Conservation (phyloP, 2,888 invertebrate genomes). For the Aphrophora alni region DNA sequence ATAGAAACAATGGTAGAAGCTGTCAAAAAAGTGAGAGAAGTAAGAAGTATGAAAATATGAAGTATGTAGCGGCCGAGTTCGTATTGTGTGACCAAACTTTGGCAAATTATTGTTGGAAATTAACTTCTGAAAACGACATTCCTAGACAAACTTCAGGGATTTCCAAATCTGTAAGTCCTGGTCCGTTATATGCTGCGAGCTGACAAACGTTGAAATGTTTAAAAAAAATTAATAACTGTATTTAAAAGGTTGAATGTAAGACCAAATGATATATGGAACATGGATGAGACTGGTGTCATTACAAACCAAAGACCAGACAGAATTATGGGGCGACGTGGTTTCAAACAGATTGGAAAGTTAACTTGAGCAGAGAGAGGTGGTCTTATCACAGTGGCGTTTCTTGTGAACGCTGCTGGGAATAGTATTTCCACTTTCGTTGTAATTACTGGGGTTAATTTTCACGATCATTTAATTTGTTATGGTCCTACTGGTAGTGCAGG, state of each 20-base stretch:
- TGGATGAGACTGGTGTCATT: slow-evolving; percentile 49
- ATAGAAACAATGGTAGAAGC: not conserved
- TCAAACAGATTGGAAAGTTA: slow-evolving; percentile 48
- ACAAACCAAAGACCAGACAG: slow-evolving; percentile 48
- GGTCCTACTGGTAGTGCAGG: slow-evolving; percentile 47
- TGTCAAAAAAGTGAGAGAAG: not conserved
- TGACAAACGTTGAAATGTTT: slow-evolving; percentile 26
- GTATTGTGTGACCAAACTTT: not conserved
- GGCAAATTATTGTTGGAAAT: not conserved
- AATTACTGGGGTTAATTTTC: slow-evolving; percentile 48
- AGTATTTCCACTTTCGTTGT: slow-evolving; percentile 21
- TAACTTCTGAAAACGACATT: not conserved
- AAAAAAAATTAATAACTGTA: slow-evolving; percentile 34
- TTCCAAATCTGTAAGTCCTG: not conserved
- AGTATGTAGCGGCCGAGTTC: not conserved
- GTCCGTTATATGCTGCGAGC: not conserved
- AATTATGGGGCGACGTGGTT: slow-evolving; percentile 45
- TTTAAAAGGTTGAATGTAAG: slow-evolving; percentile 28
- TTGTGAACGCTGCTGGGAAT: slow-evolving; percentile 47
- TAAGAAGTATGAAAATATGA: not conserved
- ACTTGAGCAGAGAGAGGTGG: slow-evolving; percentile 51
- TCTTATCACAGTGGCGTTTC: slow-evolving; percentile 46
- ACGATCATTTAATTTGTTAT: slow-evolving; percentile 50
- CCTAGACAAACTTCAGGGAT: not conserved
- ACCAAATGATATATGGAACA: slow-evolving; percentile 45